Evolutionary conservation across 92 coral and sea anemone species (phyloP).

Genomic region (Palythoa grandiflora): DNA sequence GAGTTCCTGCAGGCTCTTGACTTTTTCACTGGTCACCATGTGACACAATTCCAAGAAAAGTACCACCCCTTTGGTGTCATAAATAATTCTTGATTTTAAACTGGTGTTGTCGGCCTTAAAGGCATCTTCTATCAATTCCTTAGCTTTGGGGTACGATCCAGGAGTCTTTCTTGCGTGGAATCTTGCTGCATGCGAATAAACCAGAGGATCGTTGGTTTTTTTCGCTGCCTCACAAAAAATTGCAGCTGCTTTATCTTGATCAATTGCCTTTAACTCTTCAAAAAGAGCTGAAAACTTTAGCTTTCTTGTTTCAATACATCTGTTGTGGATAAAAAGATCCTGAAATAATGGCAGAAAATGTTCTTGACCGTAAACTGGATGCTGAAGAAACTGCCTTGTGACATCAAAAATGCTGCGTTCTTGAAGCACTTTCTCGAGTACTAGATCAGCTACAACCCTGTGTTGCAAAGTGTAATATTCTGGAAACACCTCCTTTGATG

Average conservation of each 20-base stretch:
- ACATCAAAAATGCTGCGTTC: conserved; percentile 57
- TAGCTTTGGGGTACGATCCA: conserved; percentile 66
- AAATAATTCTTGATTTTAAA: conserved; percentile 49
- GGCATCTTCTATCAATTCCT: conserved; percentile 68
- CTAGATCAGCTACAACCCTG: conserved; percentile 74
- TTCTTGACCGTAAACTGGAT: conserved; percentile 64
- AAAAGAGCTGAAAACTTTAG: conserved; percentile 76
- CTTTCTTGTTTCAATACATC: conserved; percentile 35
- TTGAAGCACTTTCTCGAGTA: conserved; percentile 50
- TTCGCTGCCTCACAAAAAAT: conserved; percentile 70
- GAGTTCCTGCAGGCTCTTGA: conserved; percentile 39
- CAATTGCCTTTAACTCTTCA: conserved; percentile 60
- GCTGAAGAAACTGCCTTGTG: conserved; percentile 67
- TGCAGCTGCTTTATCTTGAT: conserved; percentile 69
- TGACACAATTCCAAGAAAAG: conserved; percentile 56
- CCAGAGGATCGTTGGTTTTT: conserved; percentile 71
- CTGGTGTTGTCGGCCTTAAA: conserved; percentile 59
- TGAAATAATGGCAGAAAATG: conserved; percentile 60
- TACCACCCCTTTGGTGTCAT: conserved; percentile 73
- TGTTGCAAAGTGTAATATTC: conserved; percentile 81
- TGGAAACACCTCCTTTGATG: conserved; percentile 44
- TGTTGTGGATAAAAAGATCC: conserved; percentile 79
- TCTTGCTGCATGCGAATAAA: conserved; percentile 80
- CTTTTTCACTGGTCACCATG: conserved; percentile 40
- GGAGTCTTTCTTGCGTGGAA: conserved; percentile 77